Evolutionary conservation across 2,113 vertebrate genomes (phyloP), one percentile per base, ranked within the genome.

Genomic region (Ctenomys sociabilis): DNA sequence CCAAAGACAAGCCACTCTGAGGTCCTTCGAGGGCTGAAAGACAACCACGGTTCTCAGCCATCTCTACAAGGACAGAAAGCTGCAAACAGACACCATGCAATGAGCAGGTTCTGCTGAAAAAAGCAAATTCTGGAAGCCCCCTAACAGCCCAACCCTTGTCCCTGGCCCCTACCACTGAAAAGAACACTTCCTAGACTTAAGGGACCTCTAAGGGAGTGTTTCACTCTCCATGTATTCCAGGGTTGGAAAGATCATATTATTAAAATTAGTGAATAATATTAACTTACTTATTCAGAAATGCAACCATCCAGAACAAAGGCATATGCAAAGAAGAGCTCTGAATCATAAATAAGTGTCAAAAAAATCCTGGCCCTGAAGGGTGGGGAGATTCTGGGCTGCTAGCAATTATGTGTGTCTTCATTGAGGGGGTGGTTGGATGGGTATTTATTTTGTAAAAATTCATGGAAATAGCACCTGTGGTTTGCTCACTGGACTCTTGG

Each of bases 231-330:
- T 43, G 26, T n/a, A 28, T 13, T 45, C 85, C 82, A 63, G 68
- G 66, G 43, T 52, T 43, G 22, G 37, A 59, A 93, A 78, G 63
- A 78, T 93, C 54, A 17, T 68, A 88, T 54, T 91, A 70, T 90
- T 92, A 95, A 96, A 95, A 93, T 68, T 52, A 75, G 59, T 26
- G 45, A 96, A 94, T 61, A 87, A 84, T 72, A 68, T 80, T 89
- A 86, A 75, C 49, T 91, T 88, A 32, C 35, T 93, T 91, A 95
- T 81, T 90, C 93, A 84, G 43, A 87, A 91, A n/a, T 72, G 81
- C 61, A 89, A 40, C 75, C 93, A 97, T 92, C 80, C 73, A 80
- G 93, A 96, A 92, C 88, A 90, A 4, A 86, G 49, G 40, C 70
- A 80, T 63, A 88, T 45, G 26, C 85, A 88, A 72, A 96, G 68